Evolutionary conservation across 2,113 vertebrate species (phyloP), one percentile per base, ranked within the genome.

Genomic region (Microcebus griseorufus): DNA sequence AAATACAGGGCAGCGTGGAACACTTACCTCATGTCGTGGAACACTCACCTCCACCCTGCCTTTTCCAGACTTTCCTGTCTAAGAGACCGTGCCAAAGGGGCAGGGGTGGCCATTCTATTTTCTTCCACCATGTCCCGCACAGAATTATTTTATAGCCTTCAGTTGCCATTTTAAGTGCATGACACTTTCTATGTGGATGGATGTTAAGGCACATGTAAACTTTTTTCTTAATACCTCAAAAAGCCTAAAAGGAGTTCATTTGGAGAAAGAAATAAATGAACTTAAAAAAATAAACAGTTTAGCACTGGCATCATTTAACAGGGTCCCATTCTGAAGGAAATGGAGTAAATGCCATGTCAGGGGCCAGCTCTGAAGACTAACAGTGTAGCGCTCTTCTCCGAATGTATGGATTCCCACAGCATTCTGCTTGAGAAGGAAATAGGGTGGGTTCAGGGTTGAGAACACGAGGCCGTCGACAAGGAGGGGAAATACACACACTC

Each of bases 261-360:
- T 32, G 60, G 91, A 95, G 81, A 94, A 65, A 91, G 60, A 96
- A 92, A 88, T 17, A 87, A 80, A 85, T 53, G 85, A 95, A 37
- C 83, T 91, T 97, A 85, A 62, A 93, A 22, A 75, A 85, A 86
- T 69, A 93, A 90, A 89, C 51, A 48, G 1, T 39, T 80, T 22
- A 53, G 70, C n/a, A 27, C 32, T 69, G 64, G 85, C 78, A n/a
- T 60, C 39, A 3, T 88, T 81, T 81, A 53, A 78, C 16, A 58
- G 34, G 72, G 88, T 42, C 69, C 62, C 18, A 37, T 81, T 93
- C 78, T 95, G 51, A 89, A 60, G 69, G 53, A 75, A 48, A 90
- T 73, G 18, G 78, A 90, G 20, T 73, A 69, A 91, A 64, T 83
- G 76, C 65, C 86, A 72, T 80, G 18, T 89, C 10, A 34, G 32